Evolutionary conservation across 2,113 vertebrate species (phyloP).

Genomic region (Amia ocellicauda): DNA sequence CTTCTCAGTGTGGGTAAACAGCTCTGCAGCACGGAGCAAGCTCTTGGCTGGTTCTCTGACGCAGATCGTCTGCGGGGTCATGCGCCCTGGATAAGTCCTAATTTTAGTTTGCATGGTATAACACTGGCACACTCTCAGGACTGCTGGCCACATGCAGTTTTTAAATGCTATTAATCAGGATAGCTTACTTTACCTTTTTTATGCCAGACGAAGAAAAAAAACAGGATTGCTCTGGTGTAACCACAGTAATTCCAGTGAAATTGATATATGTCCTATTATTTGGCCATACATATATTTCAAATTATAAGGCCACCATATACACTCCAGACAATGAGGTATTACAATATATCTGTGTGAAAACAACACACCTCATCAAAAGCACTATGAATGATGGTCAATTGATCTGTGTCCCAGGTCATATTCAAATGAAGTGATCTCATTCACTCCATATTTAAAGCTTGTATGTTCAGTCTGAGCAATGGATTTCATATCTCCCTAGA

Average conservation of each 20-base stretch:
- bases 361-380: no score
- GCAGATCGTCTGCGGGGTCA: slow-evolving; percentile 3
- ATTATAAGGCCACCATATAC: no score
- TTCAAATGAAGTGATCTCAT: neutral
- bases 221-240: neutral
- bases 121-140: neutral
- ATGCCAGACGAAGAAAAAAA: neutral
- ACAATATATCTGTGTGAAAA: no score
- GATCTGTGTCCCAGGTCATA: no score
- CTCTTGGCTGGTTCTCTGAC: neutral
- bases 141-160: neutral
- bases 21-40: neutral
- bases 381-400: no score
- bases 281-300: no score
- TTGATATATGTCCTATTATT: no score
- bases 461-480: neutral
- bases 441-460: neutral
- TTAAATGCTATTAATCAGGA: neutral
- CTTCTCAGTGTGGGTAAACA: slow-evolving; percentile 14
- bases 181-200: neutral
- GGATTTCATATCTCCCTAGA: neutral
- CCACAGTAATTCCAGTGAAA: no score
- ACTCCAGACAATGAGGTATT: no score
- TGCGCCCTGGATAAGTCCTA: neutral
- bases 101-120: slow-evolving; percentile 11